These are phyloP conservation scores for Strix occidentalis DNA, from an alignment of 2,797 vertebrate species.

Conservation along the genomic window DNA sequence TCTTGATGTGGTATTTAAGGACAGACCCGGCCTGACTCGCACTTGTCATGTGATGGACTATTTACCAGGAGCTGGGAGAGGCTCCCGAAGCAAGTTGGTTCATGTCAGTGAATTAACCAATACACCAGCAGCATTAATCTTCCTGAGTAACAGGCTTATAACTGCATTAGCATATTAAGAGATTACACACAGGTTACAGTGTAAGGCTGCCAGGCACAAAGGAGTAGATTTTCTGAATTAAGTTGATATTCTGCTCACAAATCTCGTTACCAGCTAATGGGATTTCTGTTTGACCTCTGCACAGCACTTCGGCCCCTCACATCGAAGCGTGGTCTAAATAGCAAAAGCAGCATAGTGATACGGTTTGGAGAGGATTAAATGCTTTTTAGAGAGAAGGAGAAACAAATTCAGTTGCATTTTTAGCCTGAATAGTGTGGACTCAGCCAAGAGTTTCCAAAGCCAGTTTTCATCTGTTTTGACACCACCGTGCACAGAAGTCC, in stretches of 20 bases:
- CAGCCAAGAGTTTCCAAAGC: slow-evolving; percentile 7
- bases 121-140: slow-evolving; percentile 27
- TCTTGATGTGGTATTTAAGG: background rate
- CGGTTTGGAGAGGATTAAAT: slow-evolving; percentile 16
- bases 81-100: slow-evolving; percentile 26
- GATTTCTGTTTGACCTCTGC: slow-evolving; percentile 54
- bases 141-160: slow-evolving; percentile 36
- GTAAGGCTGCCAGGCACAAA: slow-evolving; percentile 20
- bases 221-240: slow-evolving; percentile 25
- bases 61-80: slow-evolving; percentile 33
- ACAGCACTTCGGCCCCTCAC: background rate
- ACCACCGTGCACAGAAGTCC: background rate
- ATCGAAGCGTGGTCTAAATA: background rate
- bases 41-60: background rate
- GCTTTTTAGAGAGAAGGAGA: background rate
- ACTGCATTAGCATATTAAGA: slow-evolving; percentile 57
- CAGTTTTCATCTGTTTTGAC: background rate
- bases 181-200: slow-evolving; percentile 42
- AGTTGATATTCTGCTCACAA: slow-evolving; percentile 41
- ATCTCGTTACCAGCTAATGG: slow-evolving; percentile 64
- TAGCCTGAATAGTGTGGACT: background rate
- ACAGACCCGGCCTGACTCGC: background rate
- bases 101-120: slow-evolving; percentile 58
- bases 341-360: slow-evolving; percentile 9
- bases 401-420: background rate